Base-by-base conservation (phyloP, 2,113 vertebrate genomes). In the Hippocampus guttulatus region DNA sequence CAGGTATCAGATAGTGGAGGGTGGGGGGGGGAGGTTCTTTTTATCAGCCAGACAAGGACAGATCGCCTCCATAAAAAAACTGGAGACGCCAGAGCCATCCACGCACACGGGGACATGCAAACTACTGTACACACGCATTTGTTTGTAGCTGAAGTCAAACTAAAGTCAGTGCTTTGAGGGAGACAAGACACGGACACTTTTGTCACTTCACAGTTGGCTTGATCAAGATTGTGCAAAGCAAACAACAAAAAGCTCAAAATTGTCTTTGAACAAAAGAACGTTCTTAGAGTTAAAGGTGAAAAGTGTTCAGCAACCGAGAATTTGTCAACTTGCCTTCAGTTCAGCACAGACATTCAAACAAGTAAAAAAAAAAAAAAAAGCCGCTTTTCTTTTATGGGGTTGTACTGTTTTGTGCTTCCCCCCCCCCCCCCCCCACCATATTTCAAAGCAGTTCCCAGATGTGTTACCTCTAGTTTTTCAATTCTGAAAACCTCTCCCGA, bases 31-130 rank as follows among this genome's bases (percentile, higher is more conserved):
- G 20, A 21, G 52, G 52, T 1, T 78, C 60, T 21, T 78, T 82
- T 81, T 80, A 86, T 79, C 75, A 82, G 83, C 67, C 81, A 83
- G 16, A 52, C 82, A 83, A 83, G 75, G 82, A 84, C 71, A 63
- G 75, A 65, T 69, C 66, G 3, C 69, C 52, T 51, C 70, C 75
- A 75, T 77, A 75, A 87, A 85, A 76, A 64, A 18, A 61, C 30
- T 20, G 16, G 63, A 61, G 2, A 51, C 8, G 30, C 27, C 20
- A 40, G 57, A 55, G 49, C 54, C 64, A 47, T 57, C 71, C 61
- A 66, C 73, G 23, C 20, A 52, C 49, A 2, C 5, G 0, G 0
- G 16, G 21, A n/a, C 23, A 7, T 4, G 23, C 58, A 33, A 33
- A 61, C 6, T 18, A 30, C 15, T 33, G 27, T 61, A 33, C 5